These are phyloP conservation scores for Drosophila micromelanica DNA, from an alignment of 1,140 invertebrate genomes.

Conservation along the genomic window DNA sequence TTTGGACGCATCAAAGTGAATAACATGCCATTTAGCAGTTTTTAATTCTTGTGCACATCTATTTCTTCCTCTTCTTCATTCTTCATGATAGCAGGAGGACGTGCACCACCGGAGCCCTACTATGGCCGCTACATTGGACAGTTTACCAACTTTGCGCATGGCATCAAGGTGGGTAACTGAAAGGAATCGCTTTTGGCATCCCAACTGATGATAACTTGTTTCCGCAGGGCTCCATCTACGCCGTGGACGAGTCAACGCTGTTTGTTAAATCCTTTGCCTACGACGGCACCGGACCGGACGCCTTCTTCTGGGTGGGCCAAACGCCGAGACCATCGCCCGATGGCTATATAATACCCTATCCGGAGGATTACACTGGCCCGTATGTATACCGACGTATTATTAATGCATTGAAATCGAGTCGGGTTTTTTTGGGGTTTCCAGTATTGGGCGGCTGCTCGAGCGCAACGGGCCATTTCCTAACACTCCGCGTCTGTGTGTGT, in stretches of 20 bases:
- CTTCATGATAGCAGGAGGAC: constrained; percentile 58
- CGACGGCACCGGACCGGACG: constrained; percentile 93
- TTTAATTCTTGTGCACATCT: background rate
- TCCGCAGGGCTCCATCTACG: constrained; percentile 89
- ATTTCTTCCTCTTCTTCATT: background rate
- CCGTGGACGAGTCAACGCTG: constrained; percentile 93
- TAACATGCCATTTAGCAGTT: constrained; percentile 14
- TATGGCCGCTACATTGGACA: constrained; percentile 91
- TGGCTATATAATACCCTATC: constrained; percentile 93
- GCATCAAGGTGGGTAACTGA: constrained; percentile 85
- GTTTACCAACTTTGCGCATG: constrained; percentile 89
- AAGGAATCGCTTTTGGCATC: background rate
- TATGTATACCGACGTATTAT: constrained; percentile 84
- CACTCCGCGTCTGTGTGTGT: constrained; percentile 16
- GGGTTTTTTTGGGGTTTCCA: constrained; percentile 9
- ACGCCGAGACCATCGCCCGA: constrained; percentile 90
- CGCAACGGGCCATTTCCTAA: constrained; percentile 73
- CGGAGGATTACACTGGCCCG: constrained; percentile 91
- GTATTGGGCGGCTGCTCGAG: constrained; percentile 62
- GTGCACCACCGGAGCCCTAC: constrained; percentile 87
- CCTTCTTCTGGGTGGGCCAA: constrained; percentile 95
- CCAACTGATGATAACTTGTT: background rate
- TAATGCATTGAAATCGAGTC: constrained; percentile 26
- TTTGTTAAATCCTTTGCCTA: constrained; percentile 94
- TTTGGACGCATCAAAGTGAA: constrained; percentile 29